Percentiles rank a stretch among this genome's conserved stretches.
These are phyloP conservation scores for Prionace glauca DNA, from an alignment of 2,797 vertebrate species.

Conservation along the genomic window DNA sequence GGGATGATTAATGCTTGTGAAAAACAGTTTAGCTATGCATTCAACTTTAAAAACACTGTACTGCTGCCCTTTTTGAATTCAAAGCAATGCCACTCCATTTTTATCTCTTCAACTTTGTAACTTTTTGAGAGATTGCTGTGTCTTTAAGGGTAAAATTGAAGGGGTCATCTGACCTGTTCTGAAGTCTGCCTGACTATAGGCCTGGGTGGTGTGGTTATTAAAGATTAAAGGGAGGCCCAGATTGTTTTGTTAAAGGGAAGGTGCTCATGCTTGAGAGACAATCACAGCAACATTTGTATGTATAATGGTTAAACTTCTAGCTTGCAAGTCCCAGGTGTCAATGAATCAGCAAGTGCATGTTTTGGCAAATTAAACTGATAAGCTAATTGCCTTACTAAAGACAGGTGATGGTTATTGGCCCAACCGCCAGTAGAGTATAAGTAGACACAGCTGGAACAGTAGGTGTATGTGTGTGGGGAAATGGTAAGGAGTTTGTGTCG, in stretches of 20 bases:
- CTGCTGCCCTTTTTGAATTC: not conserved
- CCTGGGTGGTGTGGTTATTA: not conserved
- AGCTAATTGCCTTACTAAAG: too few species aligned
- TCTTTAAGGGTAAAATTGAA: not conserved
- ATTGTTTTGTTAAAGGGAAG: not conserved
- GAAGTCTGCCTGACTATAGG: not conserved
- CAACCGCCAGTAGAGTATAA: too few species aligned
- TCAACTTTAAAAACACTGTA: not conserved
- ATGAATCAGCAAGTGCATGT: too few species aligned
- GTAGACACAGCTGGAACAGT: too few species aligned
- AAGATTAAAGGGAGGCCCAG: not conserved
- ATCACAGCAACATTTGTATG: too few species aligned
- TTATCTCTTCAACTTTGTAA: not conserved
- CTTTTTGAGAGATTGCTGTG: not conserved
- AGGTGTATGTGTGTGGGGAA: too few species aligned
- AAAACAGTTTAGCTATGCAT: not conserved
- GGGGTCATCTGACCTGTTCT: not conserved
- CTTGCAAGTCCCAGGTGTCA: too few species aligned
- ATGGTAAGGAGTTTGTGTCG: too few species aligned
- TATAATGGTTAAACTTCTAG: too few species aligned
- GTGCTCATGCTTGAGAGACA: too few species aligned
- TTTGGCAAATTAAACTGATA: too few species aligned
- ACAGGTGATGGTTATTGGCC: too few species aligned
- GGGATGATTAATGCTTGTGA: not conserved
- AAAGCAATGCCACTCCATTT: not conserved